phyloP scores from a whole-genome alignment of 2,797 vertebrate species.

The Sandelia bainsii region DNA sequence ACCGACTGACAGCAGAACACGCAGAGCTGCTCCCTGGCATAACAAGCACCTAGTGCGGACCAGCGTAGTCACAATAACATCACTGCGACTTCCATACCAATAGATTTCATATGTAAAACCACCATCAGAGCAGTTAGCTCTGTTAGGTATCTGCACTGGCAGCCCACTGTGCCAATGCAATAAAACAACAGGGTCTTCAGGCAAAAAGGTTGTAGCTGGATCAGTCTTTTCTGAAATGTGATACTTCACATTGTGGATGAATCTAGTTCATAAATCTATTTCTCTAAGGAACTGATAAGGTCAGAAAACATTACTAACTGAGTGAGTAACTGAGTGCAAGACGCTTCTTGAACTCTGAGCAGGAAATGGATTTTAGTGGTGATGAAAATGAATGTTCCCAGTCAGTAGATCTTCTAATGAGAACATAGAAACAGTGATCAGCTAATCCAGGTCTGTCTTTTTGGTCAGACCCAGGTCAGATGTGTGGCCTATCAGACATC shows the following conservation, averaged over 20 bases:
- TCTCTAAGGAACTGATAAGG: too few relatives aligned
- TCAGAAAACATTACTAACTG: too few relatives aligned
- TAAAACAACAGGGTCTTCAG: background rate
- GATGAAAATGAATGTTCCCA: too few relatives aligned
- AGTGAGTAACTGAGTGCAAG: too few relatives aligned
- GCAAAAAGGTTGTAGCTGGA: background rate
- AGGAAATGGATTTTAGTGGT: too few relatives aligned
- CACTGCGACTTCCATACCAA: background rate
- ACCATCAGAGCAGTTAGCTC: background rate
- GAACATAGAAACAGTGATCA: background rate
- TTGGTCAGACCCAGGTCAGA: background rate
- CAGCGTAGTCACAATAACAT: background rate
- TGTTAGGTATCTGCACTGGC: background rate
- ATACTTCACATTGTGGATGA: background rate
- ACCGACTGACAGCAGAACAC: constrained; percentile 14
- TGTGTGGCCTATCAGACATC: background rate
- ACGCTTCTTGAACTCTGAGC: too few relatives aligned
- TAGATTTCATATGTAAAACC: background rate
- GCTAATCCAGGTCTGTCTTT: too few relatives aligned
- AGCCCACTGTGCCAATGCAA: too few relatives aligned
- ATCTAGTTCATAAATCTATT: too few relatives aligned
- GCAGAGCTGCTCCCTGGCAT: constrained; percentile 15
- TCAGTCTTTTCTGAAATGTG: background rate
- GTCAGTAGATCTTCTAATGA: too few relatives aligned
- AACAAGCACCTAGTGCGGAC: background rate